Evolutionary conservation across 1,140 invertebrate species (phyloP), one percentile per base, ranked within the genome.

Genomic region (Gryllus bimaculatus): DNA sequence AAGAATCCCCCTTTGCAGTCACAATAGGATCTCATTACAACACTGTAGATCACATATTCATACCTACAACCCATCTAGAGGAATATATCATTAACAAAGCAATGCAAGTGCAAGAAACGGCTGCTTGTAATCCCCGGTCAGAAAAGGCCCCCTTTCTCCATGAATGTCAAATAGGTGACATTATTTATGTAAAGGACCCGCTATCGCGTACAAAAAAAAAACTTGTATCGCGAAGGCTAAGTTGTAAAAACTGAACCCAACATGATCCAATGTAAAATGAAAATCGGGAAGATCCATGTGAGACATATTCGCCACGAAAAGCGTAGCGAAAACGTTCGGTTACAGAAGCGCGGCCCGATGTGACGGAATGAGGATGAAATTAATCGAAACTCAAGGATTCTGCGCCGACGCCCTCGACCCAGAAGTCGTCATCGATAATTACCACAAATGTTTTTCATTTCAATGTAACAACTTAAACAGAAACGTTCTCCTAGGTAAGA

Each of bases 251-350:
- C 20, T 8, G 21, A 74, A n/a, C 8, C 18, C 8, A 74, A 8
- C 18, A n/a, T 8, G n/a, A 26, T 74, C 8, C 21, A 74, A 8
- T 74, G 74, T n/a, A 74, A 74, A 26, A 74, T 74, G 74, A 74
- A 74, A 74, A 74, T 10, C n/a, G 74, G 74, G 20, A 74, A 74
- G 15, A 74, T 74, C 18, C 74, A 74, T 74, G 8, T 74, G 20
- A 74, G 74, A n/a, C 18, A 74, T 26, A 10, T 74, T 26, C 74
- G 74, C 8, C 18, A 74, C 74, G n/a, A n/a, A n/a, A n/a, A n/a
- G n/a, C n/a, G n/a, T n/a, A n/a, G n/a, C n/a, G n/a, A n/a, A n/a
- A n/a, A n/a, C n/a, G n/a, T n/a, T n/a, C n/a, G n/a, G n/a, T n/a
- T n/a, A n/a, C n/a, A n/a, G n/a, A n/a, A n/a, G n/a, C n/a, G n/a